Conservation (phyloP, 2,797 vertebrate species). For the Pseudochaenichthys georgianus region DNA sequence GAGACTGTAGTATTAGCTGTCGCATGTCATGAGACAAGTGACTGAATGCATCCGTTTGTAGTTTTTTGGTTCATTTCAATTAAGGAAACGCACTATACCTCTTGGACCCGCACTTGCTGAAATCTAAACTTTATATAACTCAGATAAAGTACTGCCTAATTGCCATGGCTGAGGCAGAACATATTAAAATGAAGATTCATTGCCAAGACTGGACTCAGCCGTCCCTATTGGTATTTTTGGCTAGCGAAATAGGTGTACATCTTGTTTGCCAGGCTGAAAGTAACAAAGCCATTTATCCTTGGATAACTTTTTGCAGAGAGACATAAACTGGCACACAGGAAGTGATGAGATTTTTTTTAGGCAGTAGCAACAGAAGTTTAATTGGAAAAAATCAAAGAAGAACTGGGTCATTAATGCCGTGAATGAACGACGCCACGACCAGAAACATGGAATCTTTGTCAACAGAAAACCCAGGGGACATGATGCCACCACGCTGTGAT, state of each 20-base stretch:
- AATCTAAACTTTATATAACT: constrained; percentile 13
- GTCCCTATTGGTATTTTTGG: constrained; percentile 1
- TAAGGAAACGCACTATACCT: constrained; percentile 1
- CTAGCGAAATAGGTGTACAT: constrained; percentile 10
- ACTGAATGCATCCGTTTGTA: constrained; percentile 13
- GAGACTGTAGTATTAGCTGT: too few relatives aligned
- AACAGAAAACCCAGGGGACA: constrained; percentile 38
- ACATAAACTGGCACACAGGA: constrained; percentile 33
- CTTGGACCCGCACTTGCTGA: background rate
- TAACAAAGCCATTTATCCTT: constrained; percentile 5
- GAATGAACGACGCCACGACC: constrained; percentile 20
- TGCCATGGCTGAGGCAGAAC: constrained; percentile 19
- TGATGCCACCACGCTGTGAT: constrained; percentile 12
- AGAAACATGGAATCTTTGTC: constrained; percentile 37
- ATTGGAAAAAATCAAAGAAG: constrained; percentile 33
- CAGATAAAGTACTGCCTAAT: background rate
- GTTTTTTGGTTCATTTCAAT: constrained; percentile 12
- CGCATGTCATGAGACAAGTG: constrained; percentile 1
- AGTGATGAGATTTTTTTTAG: constrained; percentile 23
- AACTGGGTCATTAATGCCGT: constrained; percentile 48
- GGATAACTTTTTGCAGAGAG: background rate
- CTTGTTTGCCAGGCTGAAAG: background rate
- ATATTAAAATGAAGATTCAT: constrained; percentile 1
- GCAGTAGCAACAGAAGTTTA: constrained; percentile 4
- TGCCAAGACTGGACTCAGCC: constrained; percentile 12